Percentiles rank a stretch among this genome's conserved stretches.
phyloP scores from a whole-genome alignment of 2,113 vertebrate genomes.

The Chlamydotis undulata region DNA sequence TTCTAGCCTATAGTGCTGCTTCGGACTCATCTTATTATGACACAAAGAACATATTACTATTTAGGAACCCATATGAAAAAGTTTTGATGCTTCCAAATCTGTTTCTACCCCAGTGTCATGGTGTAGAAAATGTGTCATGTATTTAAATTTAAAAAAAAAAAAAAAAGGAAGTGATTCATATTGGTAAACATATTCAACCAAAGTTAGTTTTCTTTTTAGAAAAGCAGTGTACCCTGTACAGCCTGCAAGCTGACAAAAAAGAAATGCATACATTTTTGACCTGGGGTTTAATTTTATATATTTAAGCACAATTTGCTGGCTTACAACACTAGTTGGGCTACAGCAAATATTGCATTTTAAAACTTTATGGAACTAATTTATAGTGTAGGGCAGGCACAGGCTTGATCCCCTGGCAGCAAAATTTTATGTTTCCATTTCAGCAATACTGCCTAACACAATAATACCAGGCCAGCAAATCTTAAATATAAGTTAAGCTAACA shows the following conservation, averaged over 20 bases:
- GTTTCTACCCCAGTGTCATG: neutral
- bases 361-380: constrained; percentile 77
- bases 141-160: neutral
- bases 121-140: neutral
- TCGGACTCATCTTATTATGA: neutral
- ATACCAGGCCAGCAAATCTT: constrained; percentile 76
- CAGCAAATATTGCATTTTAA: constrained; percentile 72
- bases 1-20: neutral
- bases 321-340: constrained; percentile 4
- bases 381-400: constrained; percentile 59
- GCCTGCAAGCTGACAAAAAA: neutral
- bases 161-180: neutral
- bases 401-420: constrained; percentile 76
- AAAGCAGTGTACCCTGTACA: neutral
- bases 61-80: neutral
- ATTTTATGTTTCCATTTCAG: constrained; percentile 81
- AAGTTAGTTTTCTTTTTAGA: neutral
- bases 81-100: neutral
- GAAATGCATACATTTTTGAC: neutral
- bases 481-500: constrained; percentile 82
- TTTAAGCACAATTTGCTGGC: constrained; percentile 44
- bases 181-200: neutral
- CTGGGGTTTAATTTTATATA: constrained; percentile 58
- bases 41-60: neutral
- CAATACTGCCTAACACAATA: constrained; percentile 78